Conservation (phyloP, 2,888 invertebrate species). For the Pseudococcus jackbeardsleyi region DNA sequence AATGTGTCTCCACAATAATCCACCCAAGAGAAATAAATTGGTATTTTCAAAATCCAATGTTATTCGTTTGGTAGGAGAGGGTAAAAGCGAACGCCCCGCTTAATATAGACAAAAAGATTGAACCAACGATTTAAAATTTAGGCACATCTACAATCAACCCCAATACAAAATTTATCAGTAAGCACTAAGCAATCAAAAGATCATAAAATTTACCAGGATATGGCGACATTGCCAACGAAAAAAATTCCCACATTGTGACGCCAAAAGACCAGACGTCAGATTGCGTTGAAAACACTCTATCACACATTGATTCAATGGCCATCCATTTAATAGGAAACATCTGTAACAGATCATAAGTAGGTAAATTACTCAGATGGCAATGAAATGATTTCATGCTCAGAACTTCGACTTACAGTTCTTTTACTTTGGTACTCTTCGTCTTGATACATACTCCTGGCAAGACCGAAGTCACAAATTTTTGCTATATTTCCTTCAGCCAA, state of each 20-base stretch:
- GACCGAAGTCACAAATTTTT: slow-evolving; percentile 96
- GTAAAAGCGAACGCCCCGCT: too few species aligned
- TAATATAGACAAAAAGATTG: too few species aligned
- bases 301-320: slow-evolving; percentile 92
- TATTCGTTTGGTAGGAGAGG: too few species aligned
- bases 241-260: slow-evolving; percentile 90
- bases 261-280: slow-evolving; percentile 96
- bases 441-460: slow-evolving; percentile 89
- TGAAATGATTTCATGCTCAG: neutral
- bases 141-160: too few species aligned
- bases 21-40: too few species aligned
- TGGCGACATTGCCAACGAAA: slow-evolving; percentile 86
- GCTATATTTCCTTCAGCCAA: slow-evolving; percentile 90
- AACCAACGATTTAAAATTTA: too few species aligned
- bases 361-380: slow-evolving; percentile 70
- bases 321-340: slow-evolving; percentile 95
- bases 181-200: too few species aligned
- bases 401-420: slow-evolving; percentile 70
- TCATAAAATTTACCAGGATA: slow-evolving; percentile 76
- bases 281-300: slow-evolving; percentile 91
- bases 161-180: too few species aligned
- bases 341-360: slow-evolving; percentile 68
- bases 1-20: too few species aligned
- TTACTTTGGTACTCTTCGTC: slow-evolving; percentile 91
- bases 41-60: too few species aligned